Base-by-base conservation (phyloP, 2,797 vertebrate species). In the Peromyscus aztecus region DNA sequence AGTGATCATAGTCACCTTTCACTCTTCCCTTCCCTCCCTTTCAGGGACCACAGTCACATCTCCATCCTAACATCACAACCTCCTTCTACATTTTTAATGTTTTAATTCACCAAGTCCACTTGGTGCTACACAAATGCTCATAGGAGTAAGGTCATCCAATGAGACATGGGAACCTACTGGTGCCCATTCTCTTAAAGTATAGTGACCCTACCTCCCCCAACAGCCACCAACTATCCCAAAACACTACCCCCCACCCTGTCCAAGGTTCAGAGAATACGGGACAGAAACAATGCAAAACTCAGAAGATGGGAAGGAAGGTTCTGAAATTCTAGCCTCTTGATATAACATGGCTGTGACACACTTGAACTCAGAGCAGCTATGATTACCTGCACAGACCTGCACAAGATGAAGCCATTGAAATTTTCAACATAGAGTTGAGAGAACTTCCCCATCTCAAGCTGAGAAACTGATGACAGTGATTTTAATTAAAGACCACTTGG, bases 191-290 rank as follows among this genome's bases (percentile, higher is more conserved):
- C 2, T 43, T 46, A 65, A 84, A 84, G 37, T 1, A 6, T 17
- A 84, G 4, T 46, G 27, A 83, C 16, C 1, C 8, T 43, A 40
- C 1, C 40, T 83, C 4, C 16, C 6, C 6, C 24, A 43, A 43
- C 14, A 63, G 37, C 16, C 16, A 46, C 17, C 59, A 63, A 19
- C 5, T 81, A 37, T 6, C 21, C 6, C 1, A 81, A 37, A 83
- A 59, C 7, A 8, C 29, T 46, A 40, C 7, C 6, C 12, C 3
- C 37, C 37, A 63, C 14, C 40, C 9, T 21, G 2, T 4, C 17
- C 40, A 23, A 46, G 17, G 0, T 1, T 29, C 5, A 46, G 4
- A 5, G 40, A 23, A 34, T 11, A 59, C 1, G 0, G 29, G 12
- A 11, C 13, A 65, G 29, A 84, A 46, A 49, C 19, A 34, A 65